Conservation (phyloP, 30 jellyfish, hydroid and myxozoan genomes). For the Phacellophora camtschatica region DNA sequence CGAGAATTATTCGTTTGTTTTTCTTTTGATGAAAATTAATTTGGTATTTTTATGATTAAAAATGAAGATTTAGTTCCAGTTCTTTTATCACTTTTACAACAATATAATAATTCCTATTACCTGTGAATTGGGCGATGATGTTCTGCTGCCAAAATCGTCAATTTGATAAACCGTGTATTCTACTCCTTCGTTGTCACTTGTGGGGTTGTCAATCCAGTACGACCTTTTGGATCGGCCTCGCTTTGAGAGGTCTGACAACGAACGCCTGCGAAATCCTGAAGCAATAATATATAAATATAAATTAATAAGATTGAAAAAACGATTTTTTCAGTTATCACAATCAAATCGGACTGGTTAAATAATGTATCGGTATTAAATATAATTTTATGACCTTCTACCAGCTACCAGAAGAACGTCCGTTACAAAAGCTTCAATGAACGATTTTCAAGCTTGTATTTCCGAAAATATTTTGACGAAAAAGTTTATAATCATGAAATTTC, state of each 20-base stretch:
- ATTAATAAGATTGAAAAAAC: no score
- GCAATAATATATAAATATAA: no score
- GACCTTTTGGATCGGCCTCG: conserved; percentile 89
- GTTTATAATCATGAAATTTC: no score
- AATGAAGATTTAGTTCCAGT: no score
- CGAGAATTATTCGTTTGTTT: no score
- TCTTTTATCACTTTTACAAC: no score
- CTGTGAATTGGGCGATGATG: conserved; percentile 23
- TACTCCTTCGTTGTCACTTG: conserved; percentile 81
- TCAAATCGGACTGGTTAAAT: background rate
- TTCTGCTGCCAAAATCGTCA: conserved; percentile 71
- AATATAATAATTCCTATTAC: conserved; percentile 8
- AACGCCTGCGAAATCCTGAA: conserved; percentile 92
- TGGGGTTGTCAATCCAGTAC: conserved; percentile 86
- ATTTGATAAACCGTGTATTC: conserved; percentile 87
- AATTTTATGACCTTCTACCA: background rate
- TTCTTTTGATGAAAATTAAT: no score
- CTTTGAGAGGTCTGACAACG: conserved; percentile 77
- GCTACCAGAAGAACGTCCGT: no score
- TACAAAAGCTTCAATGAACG: no score
- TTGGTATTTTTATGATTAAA: no score
- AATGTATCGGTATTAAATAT: background rate
- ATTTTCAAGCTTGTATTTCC: no score
- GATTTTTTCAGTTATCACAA: background rate
- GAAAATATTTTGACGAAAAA: no score